Base-by-base conservation (phyloP, 2,113 vertebrate genomes). In the Myotis yumanensis region DNA sequence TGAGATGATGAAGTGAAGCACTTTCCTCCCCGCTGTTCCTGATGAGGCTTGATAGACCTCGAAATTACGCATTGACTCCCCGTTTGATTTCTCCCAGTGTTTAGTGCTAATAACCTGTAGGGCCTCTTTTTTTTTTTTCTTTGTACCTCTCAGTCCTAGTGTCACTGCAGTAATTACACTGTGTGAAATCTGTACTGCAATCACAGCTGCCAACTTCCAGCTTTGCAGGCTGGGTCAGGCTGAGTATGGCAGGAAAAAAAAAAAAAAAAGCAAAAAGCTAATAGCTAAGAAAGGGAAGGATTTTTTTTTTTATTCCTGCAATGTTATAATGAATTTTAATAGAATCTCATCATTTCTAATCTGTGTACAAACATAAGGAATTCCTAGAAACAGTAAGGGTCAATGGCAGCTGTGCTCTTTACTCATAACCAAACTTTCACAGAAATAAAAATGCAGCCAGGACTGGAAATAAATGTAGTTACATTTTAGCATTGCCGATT, bases 21-120 rank as follows among this genome's bases (percentile, higher is more conserved):
- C 99, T 99, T 99, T 99, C 99, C 98, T 99, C 99, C 99, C 99
- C 91, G 99, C 99, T 99, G 99, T 99, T 99, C 98, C 98, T 99
- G 99, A 99, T 99, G 99, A 99, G 98, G 98, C 99, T 99, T 99
- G 99, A 99, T 99, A 98, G 99, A 98, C 98, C 99, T 99, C 98
- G 98, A 99, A 99, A 99, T 99, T 99, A 99, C 98, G 98, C 98
- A 98, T 98, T 99, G 99, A 99, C 99, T 99, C 98, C 98, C 97
- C 97, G 97, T 98, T 99, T 99, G 99, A 99, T 99, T 99, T 98
- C 98, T 98, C 98, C 98, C 98, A 98, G 98, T 99, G 99, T 99
- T 99, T 99, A 99, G 99, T 98, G 98, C 99, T 99, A 99, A 99
- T 99, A 99, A 99, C 99, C 99, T 99, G 99, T 99, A 98, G 99